phyloP scores from a whole-genome alignment of 2,113 vertebrate species.

The Leucoraja erinaceus region DNA sequence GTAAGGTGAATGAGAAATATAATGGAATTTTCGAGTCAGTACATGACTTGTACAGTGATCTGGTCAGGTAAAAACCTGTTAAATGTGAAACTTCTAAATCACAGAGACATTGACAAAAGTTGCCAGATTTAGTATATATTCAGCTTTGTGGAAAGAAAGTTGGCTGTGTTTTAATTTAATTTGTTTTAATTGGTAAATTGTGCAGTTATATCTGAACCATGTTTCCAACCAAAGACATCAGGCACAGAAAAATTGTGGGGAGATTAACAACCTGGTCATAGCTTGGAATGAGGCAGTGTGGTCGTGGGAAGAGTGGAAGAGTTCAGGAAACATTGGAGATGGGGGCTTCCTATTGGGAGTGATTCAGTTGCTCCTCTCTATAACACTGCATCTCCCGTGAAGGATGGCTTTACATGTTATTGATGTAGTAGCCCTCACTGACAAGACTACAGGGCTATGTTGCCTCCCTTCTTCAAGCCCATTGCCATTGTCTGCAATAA shows the following conservation, averaged over 20 bases:
- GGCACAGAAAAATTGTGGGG: no score
- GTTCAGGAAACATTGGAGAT: not conserved
- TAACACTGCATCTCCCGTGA: not conserved
- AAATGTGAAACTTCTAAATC: not conserved
- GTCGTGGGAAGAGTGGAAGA: not conserved
- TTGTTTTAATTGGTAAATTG: not conserved
- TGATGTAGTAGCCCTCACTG: not conserved
- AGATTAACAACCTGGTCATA: not conserved
- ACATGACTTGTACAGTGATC: not conserved
- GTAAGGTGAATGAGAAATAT: not conserved
- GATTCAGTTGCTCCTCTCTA: not conserved
- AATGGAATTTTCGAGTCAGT: not conserved
- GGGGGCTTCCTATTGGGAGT: not conserved
- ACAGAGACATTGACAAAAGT: not conserved
- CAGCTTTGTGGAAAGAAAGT: not conserved
- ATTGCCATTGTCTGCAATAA: not conserved
- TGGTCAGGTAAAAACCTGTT: not conserved
- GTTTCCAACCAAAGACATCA: no score
- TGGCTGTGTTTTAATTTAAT: not conserved
- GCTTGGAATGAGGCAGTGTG: not conserved
- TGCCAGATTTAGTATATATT: not conserved
- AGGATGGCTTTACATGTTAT: not conserved
- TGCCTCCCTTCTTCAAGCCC: not conserved
- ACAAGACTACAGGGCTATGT: not conserved
- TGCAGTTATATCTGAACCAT: not conserved